Percentiles rank a stretch among this genome's conserved stretches.
phyloP scores from a whole-genome alignment of 2,113 vertebrate genomes.

The Corythoichthys haematopterus region DNA sequence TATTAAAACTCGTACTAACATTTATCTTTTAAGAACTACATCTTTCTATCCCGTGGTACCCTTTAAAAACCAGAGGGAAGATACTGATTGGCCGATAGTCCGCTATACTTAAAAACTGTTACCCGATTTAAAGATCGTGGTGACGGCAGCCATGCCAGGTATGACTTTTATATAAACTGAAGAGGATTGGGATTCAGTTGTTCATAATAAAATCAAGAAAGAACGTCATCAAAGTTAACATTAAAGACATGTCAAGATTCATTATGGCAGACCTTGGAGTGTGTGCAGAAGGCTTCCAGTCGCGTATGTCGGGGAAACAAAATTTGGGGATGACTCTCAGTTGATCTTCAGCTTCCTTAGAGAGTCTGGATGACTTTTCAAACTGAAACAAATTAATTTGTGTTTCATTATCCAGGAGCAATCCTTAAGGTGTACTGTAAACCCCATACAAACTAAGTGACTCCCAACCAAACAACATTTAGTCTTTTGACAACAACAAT shows the following conservation, averaged over 20 bases:
- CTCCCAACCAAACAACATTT: neutral
- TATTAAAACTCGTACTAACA: no score
- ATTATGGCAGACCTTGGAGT: constrained; percentile 75
- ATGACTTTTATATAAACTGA: no score
- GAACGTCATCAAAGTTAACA: neutral
- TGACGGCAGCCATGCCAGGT: no score
- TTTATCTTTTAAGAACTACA: no score
- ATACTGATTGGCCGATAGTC: no score
- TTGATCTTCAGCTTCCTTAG: constrained; percentile 89
- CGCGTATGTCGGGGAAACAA: constrained; percentile 91
- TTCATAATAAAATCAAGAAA: neutral
- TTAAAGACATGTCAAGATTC: neutral
- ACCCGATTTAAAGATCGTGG: no score
- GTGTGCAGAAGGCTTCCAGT: constrained; percentile 84
- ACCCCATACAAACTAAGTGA: neutral
- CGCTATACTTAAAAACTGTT: no score
- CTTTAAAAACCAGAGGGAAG: no score
- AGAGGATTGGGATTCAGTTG: no score
- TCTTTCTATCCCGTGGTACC: no score
- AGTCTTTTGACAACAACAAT: neutral
- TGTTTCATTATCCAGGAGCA: neutral
- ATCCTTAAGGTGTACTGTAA: neutral
- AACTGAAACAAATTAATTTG: constrained; percentile 68
- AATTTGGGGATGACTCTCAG: constrained; percentile 93
- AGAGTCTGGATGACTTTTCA: constrained; percentile 83